Percentiles rank a stretch among this genome's conserved stretches.
Conservation (phyloP, 2,113 vertebrate species). For the Mustela nigripes region DNA sequence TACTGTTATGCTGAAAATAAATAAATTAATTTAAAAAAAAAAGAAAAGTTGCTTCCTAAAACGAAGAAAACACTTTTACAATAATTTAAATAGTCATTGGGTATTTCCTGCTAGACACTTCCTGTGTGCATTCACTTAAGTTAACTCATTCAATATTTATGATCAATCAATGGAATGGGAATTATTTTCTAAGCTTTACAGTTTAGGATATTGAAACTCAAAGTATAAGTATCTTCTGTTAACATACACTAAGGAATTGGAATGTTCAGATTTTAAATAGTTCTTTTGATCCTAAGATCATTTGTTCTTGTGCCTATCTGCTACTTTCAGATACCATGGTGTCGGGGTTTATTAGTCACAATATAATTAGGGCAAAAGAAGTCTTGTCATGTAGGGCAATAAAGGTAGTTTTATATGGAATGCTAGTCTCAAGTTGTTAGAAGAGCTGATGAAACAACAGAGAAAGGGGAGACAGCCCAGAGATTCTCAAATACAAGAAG, state of each 20-base stretch:
- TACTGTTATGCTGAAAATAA: too few species aligned
- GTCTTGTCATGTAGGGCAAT: not conserved
- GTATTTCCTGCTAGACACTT: conserved; percentile 44
- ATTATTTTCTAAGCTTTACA: conserved; percentile 62
- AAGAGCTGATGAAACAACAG: conserved; percentile 32
- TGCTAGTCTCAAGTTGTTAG: not conserved
- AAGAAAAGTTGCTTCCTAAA: conserved; percentile 45
- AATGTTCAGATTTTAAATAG: conserved; percentile 34
- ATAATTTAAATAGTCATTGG: conserved; percentile 35
- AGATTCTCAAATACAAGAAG: conserved; percentile 24
- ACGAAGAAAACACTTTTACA: conserved; percentile 31
- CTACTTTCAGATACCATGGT: conserved; percentile 24
- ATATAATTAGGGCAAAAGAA: conserved; percentile 30
- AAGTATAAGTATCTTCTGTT: conserved; percentile 1
- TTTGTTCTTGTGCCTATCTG: conserved; percentile 19
- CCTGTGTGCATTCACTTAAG: conserved; percentile 11
- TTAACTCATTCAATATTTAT: conserved; percentile 69
- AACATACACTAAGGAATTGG: not conserved
- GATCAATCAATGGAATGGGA: conserved; percentile 9
- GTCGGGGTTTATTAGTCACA: not conserved
- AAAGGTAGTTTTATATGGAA: not conserved
- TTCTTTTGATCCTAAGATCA: conserved; percentile 53
- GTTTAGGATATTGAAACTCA: conserved; percentile 51
- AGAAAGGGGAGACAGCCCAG: not conserved
- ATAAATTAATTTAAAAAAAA: too few species aligned